A percentile compares a stretch with the other conserved stretches of the same genome.
Evolutionary conservation across 2,797 vertebrate species (phyloP).

Genomic region (Tragelaphus oryx): DNA sequence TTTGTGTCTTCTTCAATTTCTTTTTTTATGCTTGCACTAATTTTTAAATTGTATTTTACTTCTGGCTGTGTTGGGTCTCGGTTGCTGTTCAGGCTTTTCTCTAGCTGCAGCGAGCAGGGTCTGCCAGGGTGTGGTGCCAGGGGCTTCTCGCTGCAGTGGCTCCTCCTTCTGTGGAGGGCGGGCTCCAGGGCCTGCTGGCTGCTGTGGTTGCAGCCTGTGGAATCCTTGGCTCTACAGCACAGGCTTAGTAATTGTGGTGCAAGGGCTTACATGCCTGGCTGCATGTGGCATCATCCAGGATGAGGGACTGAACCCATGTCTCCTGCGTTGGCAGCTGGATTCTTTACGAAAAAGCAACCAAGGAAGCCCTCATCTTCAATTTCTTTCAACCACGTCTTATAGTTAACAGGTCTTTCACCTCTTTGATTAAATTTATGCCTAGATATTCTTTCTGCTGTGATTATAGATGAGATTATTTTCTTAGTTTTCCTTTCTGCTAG

Average conservation of each 20-base stretch:
- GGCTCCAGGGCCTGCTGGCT: background rate
- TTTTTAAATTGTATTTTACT: background rate
- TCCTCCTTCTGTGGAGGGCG: accelerated
- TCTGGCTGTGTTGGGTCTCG: background rate
- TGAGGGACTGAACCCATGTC: background rate
- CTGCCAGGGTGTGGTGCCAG: background rate
- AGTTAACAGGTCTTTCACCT: background rate
- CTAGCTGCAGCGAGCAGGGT: background rate
- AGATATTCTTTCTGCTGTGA: background rate
- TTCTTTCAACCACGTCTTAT: background rate
- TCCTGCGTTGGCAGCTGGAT: background rate
- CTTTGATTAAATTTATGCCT: background rate
- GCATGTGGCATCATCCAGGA: background rate
- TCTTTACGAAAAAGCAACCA: background rate
- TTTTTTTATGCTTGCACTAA: background rate
- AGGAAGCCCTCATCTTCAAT: background rate
- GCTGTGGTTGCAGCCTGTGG: background rate
- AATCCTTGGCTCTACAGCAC: background rate
- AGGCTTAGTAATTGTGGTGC: background rate
- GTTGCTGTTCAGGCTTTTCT: background rate
- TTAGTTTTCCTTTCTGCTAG: background rate
- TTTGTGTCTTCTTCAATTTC: background rate
- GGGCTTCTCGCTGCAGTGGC: accelerated
- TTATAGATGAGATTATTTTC: background rate
- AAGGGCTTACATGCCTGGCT: background rate